phyloP scores from a whole-genome alignment of 1,140 invertebrate species.

The Eurosta solidaginis region DNA sequence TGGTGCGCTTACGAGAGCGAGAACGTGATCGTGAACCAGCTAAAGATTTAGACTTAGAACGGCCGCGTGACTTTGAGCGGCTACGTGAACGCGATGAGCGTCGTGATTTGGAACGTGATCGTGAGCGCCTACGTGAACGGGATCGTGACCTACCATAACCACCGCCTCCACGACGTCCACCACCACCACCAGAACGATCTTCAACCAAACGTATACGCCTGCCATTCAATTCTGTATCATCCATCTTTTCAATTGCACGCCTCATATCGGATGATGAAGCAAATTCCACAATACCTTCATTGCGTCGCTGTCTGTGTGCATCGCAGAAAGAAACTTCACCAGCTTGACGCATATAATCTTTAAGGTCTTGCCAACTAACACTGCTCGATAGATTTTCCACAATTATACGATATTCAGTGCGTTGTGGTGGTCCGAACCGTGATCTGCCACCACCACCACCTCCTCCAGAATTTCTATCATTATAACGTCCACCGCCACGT shows the following conservation, averaged over 20 bases:
- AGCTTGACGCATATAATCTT: slow-evolving; percentile 97
- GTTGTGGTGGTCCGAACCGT: not conserved
- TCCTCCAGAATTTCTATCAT: too few relatives aligned
- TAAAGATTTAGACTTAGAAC: slow-evolving; percentile 73
- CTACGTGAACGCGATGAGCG: slow-evolving; percentile 69
- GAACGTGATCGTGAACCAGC: too few relatives aligned
- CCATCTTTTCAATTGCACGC: slow-evolving; percentile 92
- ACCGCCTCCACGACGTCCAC: too few relatives aligned
- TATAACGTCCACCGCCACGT: slow-evolving; percentile 53
- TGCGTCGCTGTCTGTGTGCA: slow-evolving; percentile 90
- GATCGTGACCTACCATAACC: slow-evolving; percentile 66
- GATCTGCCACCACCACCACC: too few relatives aligned
- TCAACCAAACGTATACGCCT: not conserved
- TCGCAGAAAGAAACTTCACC: slow-evolving; percentile 97
- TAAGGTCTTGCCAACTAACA: slow-evolving; percentile 82
- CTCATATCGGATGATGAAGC: slow-evolving; percentile 91
- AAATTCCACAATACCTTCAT: slow-evolving; percentile 96
- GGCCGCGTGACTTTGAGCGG: slow-evolving; percentile 69
- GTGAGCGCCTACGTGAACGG: slow-evolving; percentile 71
- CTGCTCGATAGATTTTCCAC: not conserved
- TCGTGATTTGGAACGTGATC: slow-evolving; percentile 67
- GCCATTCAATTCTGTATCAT: slow-evolving; percentile 64
- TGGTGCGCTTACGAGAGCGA: too few relatives aligned
- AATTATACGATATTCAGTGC: not conserved
- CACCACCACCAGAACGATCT: slow-evolving; percentile 47